Base-by-base conservation (phyloP, 2,888 invertebrate genomes). In the Zaprionus obscuricornis region DNA sequence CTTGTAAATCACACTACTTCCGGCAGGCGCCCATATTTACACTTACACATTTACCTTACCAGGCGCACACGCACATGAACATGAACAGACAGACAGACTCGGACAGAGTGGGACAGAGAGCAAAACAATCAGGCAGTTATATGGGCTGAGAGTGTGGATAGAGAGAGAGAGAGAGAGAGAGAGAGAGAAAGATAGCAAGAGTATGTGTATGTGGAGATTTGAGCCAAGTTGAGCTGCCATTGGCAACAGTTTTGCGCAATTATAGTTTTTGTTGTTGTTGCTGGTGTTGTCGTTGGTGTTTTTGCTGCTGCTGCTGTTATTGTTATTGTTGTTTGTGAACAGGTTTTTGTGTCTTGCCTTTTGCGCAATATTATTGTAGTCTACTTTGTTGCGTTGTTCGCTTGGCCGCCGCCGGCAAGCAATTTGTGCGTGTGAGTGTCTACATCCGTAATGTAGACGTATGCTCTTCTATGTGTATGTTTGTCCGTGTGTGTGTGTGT, bases 1-100 rank as follows among this genome's bases (percentile, higher is more conserved):
- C 78, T 63, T 75, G 84, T 85, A 83, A 85, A 78, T 78, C 84
- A 75, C 84, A 85, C 86, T 85, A 83, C 73, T 83, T 85, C 84
- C 84, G 75, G 54, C 62, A 13, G 42, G 34, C 45, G 52, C 33
- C 43, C 42, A 64, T 59, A 70, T 57, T 60, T 59, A 46, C 58
- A 55, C 64, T 46, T 47, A 31, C 16, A 62, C 50, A 42, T 50
- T 17, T 14, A 34, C 29, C 52, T 51, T 46, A 34, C 43, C 56
- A 24, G 49, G 22, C 42, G 22, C 50, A 49, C 36, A 47, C 47
- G 49, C 54, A 55, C 39, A 55, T 13, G n/a, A 31, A 3, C 3
- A 13, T 3, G 13, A 31, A 14, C 31, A 27, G 40, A 17, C 55
- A 50, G 37, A 16, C 49, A 47, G 18, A 24, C 45, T n/a, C n/a